These are phyloP conservation scores for Pseudorhombus dupliciocellatus DNA, from an alignment of 2,113 vertebrate species.

Conservation along the genomic window DNA sequence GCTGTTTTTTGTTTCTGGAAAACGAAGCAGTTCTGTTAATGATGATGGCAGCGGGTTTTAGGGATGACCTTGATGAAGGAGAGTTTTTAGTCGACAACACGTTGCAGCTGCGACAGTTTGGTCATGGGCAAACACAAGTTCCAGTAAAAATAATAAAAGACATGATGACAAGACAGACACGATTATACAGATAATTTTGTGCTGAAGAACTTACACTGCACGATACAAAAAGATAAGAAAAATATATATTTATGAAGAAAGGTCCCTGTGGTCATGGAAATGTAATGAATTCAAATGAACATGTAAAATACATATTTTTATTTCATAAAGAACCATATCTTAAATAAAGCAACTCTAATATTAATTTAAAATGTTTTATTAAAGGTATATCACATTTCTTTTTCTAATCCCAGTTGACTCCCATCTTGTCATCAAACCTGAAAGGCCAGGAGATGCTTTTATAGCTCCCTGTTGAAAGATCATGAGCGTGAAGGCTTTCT, in stretches of 20 bases:
- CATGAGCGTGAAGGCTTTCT: too few relatives aligned
- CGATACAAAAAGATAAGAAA: not conserved
- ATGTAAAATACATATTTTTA: too few relatives aligned
- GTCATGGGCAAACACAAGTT: not conserved
- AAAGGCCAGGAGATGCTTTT: not conserved
- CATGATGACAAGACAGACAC: not conserved
- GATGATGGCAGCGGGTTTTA: conserved; percentile 53
- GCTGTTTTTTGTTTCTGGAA: conserved; percentile 46
- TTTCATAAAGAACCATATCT: too few relatives aligned
- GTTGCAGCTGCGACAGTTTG: not conserved
- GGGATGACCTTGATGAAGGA: conserved; percentile 43
- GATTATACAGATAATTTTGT: too few relatives aligned
- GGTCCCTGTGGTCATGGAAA: too few relatives aligned
- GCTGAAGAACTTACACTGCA: not conserved
- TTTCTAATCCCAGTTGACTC: too few relatives aligned
- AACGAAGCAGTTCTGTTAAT: conserved; percentile 56
- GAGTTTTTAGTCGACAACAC: conserved; percentile 16
- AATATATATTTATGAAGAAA: not conserved
- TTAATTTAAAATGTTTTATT: too few relatives aligned
- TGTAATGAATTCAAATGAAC: too few relatives aligned
- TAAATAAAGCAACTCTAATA: too few relatives aligned
- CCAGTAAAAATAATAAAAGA: not conserved
- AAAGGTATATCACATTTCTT: too few relatives aligned
- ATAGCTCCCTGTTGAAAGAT: not conserved
- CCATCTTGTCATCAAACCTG: too few relatives aligned